Evolutionary conservation across 2,888 invertebrate genomes (phyloP).

Genomic region (Eumacrocentrus americanus): DNA sequence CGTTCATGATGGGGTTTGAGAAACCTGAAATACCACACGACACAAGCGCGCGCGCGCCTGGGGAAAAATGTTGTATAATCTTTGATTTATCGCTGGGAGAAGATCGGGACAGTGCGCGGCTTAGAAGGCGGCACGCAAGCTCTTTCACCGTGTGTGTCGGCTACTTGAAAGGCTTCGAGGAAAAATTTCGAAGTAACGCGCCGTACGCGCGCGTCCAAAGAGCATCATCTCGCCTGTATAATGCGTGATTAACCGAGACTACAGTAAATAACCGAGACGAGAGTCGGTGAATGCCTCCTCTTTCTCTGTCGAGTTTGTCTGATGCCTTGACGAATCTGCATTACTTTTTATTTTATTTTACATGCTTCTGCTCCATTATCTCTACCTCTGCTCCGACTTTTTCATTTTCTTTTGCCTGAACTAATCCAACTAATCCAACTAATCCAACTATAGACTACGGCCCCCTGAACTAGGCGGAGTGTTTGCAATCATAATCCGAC

Average conservation of each 20-base stretch:
- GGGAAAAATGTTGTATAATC: slow-evolving; percentile 41
- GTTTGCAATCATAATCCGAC: no score
- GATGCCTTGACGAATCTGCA: slow-evolving; percentile 25
- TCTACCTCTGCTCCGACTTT: not conserved
- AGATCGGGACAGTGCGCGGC: not conserved
- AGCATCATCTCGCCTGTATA: slow-evolving; percentile 34
- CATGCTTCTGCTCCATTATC: not conserved
- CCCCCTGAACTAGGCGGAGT: no score
- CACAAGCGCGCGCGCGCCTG: slow-evolving; percentile 5
- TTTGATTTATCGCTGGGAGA: slow-evolving; percentile 38
- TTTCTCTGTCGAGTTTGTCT: no score
- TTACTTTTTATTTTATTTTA: slow-evolving; percentile 13
- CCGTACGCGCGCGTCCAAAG: slow-evolving; percentile 30
- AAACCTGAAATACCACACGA: slow-evolving; percentile 23
- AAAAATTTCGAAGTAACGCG: slow-evolving; percentile 36
- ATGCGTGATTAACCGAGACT: slow-evolving; percentile 39
- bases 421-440: no score
- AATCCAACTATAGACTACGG: no score
- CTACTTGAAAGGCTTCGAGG: slow-evolving; percentile 39
- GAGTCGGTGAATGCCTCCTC: slow-evolving; percentile 35
- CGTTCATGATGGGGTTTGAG: not conserved
- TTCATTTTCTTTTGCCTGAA: no score
- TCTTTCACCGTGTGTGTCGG: slow-evolving; percentile 32
- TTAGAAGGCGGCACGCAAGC: slow-evolving; percentile 11
- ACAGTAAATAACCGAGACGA: slow-evolving; percentile 38